Evolutionary conservation across 2,888 invertebrate genomes (phyloP), one percentile per base, ranked within the genome.

Genomic region (Sarcophaga caerulescens): DNA sequence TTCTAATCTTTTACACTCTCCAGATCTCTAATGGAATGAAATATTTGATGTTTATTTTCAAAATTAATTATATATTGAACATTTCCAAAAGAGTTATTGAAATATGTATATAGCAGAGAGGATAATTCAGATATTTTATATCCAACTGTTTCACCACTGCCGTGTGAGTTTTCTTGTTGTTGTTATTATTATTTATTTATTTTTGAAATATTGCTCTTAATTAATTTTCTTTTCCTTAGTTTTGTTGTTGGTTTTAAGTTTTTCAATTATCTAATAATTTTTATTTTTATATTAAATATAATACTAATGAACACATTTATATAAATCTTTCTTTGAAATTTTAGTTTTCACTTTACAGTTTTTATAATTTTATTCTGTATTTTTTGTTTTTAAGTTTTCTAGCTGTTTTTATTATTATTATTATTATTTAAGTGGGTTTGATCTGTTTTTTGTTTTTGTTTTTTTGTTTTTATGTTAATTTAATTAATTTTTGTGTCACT

Each of bases 231-330:
- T 69, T 63, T 81, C 71, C 74, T 77, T 77, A 62, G 69, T 79
- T 71, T 57, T 57, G 35, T 60, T 65, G 63, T 75, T 66, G n/a
- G 66, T 23, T 19, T 44, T 45, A 57, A 69, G 47, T 71, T 80
- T 81, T 83, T 62, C 78, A 84, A 84, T 81, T 84, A 84, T 84
- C 86, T 86, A 85, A 71, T 71, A 81, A 84, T 80, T 73, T 79
- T 23, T 84, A 52, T 12, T 87, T 87, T 66, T 78, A 80, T 80
- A 69, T 84, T 78, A 85, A 87, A 86, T 88, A 90, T 92, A 92
- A 92, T 92, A 90, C 92, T 92, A 91, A 92, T 91, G 91, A 91
- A 92, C 92, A 92, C 91, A 92, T 91, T 90, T 82, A 90, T 85
- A 77, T 89, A 88, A 89, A 83, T 87, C 88, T 85, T 83, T 70